Base-by-base conservation (phyloP, 2,888 invertebrate species). In the Alloscopus bannaensis region DNA sequence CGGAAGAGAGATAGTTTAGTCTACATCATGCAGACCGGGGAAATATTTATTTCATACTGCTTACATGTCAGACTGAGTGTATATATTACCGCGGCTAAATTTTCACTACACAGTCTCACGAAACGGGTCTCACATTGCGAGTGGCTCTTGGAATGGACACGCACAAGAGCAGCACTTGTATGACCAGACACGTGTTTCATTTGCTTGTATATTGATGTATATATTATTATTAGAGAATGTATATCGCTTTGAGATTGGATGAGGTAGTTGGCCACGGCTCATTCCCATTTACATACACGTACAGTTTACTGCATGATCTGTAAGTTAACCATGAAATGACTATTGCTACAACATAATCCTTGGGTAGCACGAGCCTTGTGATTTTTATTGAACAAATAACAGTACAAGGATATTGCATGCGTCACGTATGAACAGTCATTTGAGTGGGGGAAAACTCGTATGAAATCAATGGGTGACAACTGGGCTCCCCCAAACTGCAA, bases 311-410 rank as follows among this genome's bases (percentile, higher is more conserved):
- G 31, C 50, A 76, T 64, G 75, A 68, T 69, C 62, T 77, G 78
- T 64, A 59, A 71, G 65, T 78, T 71, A 78, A 65, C 78, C 78
- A 78, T 78, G 71, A 78, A 78, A 78, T 78, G 71, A 59, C 71
- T 71, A 36, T 52, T 29, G 47, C 78, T 40, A 66, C 52, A 71
- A 71, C 78, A 71, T 60, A 71, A 71, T 60, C 55, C 22, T 24
- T 22, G 42, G 60, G 47, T 68, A n/a, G 29, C 36, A 59, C 60
- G 47, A 45, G 40, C 20, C 59, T 75, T 75, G 55, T 73, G 59
- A 75, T 60, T 75, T 66, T 75, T 75, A 75, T 75, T 75, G 75
- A 75, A 60, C 75, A 75, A 66, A 75, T 75, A 75, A 68, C 75
- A 66, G 52, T 75, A 60, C 50, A 47, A 28, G 28, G 11, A 42